Conservation (phyloP, 1,140 invertebrate species). For the Phthorimaea operculella region DNA sequence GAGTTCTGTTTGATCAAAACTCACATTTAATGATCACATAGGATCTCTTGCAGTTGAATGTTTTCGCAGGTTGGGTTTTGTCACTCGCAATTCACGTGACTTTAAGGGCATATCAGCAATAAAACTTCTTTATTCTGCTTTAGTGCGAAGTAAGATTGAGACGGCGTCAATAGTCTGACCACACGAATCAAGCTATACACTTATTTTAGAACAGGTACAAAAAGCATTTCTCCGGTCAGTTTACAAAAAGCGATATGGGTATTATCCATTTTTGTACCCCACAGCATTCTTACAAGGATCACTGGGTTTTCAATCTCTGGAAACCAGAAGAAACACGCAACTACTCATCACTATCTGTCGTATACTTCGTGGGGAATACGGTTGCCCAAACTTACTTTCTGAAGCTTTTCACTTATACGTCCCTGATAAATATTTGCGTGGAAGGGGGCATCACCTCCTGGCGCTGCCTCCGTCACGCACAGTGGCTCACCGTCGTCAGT, state of each 20-base stretch:
- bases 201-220: conserved; percentile 5
- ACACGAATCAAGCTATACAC: not conserved
- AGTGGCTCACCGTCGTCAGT: not conserved
- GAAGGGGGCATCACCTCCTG: not conserved
- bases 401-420: not conserved
- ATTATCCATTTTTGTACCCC: conserved; percentile 7
- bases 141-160: conserved; percentile 1
- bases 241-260: conserved; percentile 3
- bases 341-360: not conserved
- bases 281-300: not conserved
- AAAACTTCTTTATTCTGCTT: conserved; percentile 1
- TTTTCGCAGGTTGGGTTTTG: conserved; percentile 6
- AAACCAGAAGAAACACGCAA: not conserved
- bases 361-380: not conserved
- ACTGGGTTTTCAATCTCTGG: not conserved
- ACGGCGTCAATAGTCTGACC: not conserved
- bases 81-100: conserved; percentile 1
- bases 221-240: not conserved
- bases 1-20: conserved; percentile 1
- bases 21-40: conserved; percentile 8
- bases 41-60: not conserved
- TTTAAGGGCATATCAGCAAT: not conserved
- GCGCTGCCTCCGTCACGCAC: not conserved
- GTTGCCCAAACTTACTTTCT: not conserved
- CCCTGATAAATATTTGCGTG: not conserved